Conservation (phyloP, 2,888 invertebrate genomes). For the Lobophora halterata region DNA sequence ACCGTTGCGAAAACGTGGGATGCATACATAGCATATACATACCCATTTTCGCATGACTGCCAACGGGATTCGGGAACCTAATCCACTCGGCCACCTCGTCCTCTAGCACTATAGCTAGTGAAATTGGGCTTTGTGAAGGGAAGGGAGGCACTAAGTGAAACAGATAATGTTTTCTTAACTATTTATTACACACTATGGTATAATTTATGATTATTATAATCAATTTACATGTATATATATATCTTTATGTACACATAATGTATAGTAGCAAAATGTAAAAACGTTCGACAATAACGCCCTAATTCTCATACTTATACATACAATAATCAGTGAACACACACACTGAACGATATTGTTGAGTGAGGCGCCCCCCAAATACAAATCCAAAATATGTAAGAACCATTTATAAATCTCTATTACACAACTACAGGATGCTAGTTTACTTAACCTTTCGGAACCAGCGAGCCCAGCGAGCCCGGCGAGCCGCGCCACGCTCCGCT, state of each 20-base stretch:
- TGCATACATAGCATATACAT: too few species aligned
- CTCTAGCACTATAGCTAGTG: too few species aligned
- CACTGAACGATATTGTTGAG: conserved; percentile 17
- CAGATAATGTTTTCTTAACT: conserved; percentile 67
- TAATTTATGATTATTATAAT: conserved; percentile 71
- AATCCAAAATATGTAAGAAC: conserved; percentile 55
- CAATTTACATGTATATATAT: conserved; percentile 77
- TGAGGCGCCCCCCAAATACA: conserved; percentile 43
- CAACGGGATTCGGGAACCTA: too few species aligned
- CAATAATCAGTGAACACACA: conserved; percentile 14
- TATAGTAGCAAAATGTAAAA: conserved; percentile 76
- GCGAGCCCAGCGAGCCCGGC: too few species aligned
- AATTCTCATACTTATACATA: conserved; percentile 17
- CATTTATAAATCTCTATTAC: conserved; percentile 65
- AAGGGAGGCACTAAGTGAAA: too few species aligned
- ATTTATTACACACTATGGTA: conserved; percentile 77
- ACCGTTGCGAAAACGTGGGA: too few species aligned
- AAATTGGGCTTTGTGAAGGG: too few species aligned
- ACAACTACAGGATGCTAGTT: conserved; percentile 28
- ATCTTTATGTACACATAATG: conserved; percentile 69
- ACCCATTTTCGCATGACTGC: too few species aligned
- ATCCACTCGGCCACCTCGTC: too few species aligned
- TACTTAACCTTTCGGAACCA: neutral
- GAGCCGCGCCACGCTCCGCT: too few species aligned
- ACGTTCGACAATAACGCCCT: conserved; percentile 31